Base-by-base conservation (phyloP, 1,140 invertebrate species). In the Zaprionus taronus region DNA sequence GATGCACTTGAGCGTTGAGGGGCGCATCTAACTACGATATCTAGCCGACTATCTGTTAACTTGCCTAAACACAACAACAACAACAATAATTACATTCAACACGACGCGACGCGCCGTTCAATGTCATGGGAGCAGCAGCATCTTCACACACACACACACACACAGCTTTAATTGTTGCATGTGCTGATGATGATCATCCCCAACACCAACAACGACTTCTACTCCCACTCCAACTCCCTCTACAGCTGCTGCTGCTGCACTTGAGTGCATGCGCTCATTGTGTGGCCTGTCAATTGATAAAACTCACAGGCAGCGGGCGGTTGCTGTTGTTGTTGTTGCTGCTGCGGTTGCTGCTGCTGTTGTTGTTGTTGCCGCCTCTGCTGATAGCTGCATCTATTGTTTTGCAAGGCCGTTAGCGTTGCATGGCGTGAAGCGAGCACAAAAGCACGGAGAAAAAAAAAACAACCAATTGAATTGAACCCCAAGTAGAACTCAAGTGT, bases 341-440 rank as follows among this genome's bases (percentile, higher is more conserved):
- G 17, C 11, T 49, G 44, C 4, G 20, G 44, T 11, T 49, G 47
- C 20, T 49, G 17, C 47, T 22, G 47, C 4, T 15, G 47, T 22
- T 49, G 61, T 28, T 38, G 73, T 53, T 71, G 66, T 38, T 44
- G 44, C 60, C 41, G 38, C 60, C 53, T 36, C 56, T 41, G 62
- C 70, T 69, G 78, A 70, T 67, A 77, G 49, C 71, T 79, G 66
- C 75, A 84, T 89, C 86, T 91, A 90, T 90, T 90, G 85, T 90
- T 86, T 85, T 66, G 82, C 85, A 90, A 90, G 85, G 85, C 85
- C 85, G 86, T 85, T 90, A 90, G 82, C 82, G 85, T 90, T 91
- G 85, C 85, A 90, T 90, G 86, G 85, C 85, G 80, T 91, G 62
- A 82, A 82, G 79, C 76, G 70, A 69, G 58, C 71, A 75, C 70